Conservation (phyloP, 2,113 vertebrate genomes). For the Agapornis roseicollis region DNA sequence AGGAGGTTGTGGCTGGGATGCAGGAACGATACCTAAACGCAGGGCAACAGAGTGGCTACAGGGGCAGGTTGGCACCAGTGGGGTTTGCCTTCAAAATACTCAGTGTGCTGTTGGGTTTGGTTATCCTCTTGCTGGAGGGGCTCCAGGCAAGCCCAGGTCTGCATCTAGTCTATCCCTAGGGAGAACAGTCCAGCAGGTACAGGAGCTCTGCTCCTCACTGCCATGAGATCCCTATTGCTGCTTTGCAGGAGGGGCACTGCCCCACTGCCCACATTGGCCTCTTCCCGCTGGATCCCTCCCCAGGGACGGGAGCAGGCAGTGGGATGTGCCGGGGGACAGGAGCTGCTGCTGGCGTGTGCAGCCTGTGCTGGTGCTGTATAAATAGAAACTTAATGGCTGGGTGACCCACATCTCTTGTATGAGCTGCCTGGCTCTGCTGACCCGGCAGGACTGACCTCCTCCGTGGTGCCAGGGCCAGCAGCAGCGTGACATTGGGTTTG, state of each 20-base stretch:
- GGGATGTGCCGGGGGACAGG: fast-evolving
- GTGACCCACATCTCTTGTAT: conserved; percentile 46
- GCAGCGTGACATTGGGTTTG: fast-evolving
- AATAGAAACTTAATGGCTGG: conserved; percentile 50
- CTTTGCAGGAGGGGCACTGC: background rate
- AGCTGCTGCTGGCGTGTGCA: background rate
- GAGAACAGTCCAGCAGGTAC: background rate
- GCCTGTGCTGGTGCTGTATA: background rate
- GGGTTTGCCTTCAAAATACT: background rate
- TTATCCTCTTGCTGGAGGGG: background rate
- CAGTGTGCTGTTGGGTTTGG: background rate
- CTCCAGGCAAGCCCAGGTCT: background rate
- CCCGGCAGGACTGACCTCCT: background rate
- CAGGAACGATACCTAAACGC: fast-evolving
- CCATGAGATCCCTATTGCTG: background rate
- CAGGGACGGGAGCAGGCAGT: background rate
- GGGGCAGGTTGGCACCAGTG: background rate
- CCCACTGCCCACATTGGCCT: background rate
- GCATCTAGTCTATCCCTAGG: fast-evolving
- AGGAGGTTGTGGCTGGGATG: background rate
- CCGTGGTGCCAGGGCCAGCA: background rate
- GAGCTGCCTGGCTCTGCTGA: background rate
- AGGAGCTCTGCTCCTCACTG: background rate
- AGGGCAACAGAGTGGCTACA: fast-evolving
- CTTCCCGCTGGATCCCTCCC: background rate